phyloP scores from a whole-genome alignment of 2,113 vertebrate genomes.

The Bubalus kerabau region DNA sequence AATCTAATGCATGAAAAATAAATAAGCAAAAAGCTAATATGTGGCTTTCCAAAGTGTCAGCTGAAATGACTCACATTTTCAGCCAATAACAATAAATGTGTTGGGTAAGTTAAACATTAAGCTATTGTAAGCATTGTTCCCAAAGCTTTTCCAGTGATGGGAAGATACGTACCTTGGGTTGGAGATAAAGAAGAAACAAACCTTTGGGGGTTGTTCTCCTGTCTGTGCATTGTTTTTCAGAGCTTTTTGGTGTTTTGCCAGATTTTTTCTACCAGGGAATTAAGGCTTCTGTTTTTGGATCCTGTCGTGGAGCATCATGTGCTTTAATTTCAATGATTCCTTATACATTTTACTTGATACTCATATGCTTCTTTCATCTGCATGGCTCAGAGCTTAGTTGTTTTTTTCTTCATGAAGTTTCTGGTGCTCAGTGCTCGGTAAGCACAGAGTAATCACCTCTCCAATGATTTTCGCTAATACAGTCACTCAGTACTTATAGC shows the following conservation, averaged over 20 bases:
- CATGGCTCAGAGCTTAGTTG: not conserved
- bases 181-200: not conserved
- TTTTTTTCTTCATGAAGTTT: not conserved
- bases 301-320: not conserved
- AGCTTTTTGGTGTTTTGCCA: not conserved
- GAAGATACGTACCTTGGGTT: not conserved
- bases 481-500: not conserved
- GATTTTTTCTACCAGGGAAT: not conserved
- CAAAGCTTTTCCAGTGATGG: not conserved
- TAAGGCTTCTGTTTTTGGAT: not conserved
- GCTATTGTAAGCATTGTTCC: not conserved
- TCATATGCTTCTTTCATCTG: not conserved
- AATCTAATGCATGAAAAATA: not conserved
- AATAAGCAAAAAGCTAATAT: not conserved
- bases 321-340: not conserved
- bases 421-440: not conserved
- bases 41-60: not conserved
- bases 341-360: not conserved
- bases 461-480: not conserved
- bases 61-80: not conserved
- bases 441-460: not conserved
- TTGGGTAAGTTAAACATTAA: not conserved
- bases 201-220: not conserved
- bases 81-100: not conserved
- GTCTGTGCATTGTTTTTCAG: not conserved